Base-by-base conservation (phyloP, 2,888 invertebrate species). In the Calameuta pallipes region DNA sequence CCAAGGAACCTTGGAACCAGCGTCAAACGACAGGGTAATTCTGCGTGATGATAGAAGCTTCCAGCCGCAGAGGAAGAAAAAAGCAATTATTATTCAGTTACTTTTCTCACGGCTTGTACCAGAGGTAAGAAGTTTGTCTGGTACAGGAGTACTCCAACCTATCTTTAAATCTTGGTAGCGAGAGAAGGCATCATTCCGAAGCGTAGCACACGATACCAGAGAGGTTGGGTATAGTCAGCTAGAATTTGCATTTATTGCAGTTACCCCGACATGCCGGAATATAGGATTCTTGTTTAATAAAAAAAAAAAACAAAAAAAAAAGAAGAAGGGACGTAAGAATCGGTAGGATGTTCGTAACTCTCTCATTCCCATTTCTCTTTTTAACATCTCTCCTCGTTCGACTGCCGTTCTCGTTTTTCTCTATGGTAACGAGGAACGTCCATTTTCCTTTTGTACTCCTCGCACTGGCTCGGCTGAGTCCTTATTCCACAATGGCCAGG, bases 1-100 rank as follows among this genome's bases (percentile, higher is more conserved):
- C 35, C 35, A 35, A 35, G 35, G 11, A 11, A 35, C 11, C 35
- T 3, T 37, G 37, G 4, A 37, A 37, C 12, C 37, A 37, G 12
- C 37, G 13, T 37, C 37, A 12, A 41, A 41, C 15, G 4, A 13
- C 15, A 15, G 41, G 13, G 1, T 41, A 41, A 41, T 41, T 15
- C 41, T 41, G 15, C 41, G 41, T 15, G 41, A 41, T 15, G 15
- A 41, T 4, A 6, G 41, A 41, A 41, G 41, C 41, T 41, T 70
- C 33, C 70, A 30, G 13, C 4, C 70, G 70, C 3, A 11, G 11
- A 70, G 70, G 41, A 1, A 70, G 30, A 70, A 70, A 33, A n/a
- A 70, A 33, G 70, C 70, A 70, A 70, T 70, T 70, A 70, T 70
- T 70, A 70, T 70, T 70, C 30, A 70, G 70, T 70, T 70, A 70